phyloP scores from a whole-genome alignment of 2,113 vertebrate species.

The Cariama cristata region DNA sequence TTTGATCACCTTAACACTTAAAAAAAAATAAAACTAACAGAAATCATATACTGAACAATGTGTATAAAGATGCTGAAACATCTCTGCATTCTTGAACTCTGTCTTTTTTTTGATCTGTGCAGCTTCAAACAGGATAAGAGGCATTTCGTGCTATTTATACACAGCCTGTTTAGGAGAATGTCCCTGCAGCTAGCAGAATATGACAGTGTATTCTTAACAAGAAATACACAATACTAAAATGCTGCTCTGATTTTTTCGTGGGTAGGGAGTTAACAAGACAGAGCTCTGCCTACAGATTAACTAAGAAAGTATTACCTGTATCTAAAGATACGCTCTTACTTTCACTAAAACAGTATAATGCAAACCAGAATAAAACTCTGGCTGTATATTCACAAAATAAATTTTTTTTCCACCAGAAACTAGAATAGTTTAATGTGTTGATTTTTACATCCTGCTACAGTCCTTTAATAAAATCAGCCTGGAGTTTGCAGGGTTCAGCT shows the following conservation, averaged over 20 bases:
- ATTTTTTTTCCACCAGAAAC: conserved; percentile 30
- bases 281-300: not conserved
- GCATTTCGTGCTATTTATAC: not conserved
- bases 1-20: not conserved
- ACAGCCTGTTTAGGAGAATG: not conserved
- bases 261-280: not conserved
- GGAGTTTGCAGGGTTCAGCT: not conserved
- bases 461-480: conserved; percentile 31
- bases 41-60: not conserved
- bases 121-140: not conserved
- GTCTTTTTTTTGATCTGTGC: not conserved
- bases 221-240: not conserved
- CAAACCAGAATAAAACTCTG: conserved; percentile 37
- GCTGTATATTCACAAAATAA: not conserved
- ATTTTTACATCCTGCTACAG: conserved; percentile 27
- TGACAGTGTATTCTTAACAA: not conserved
- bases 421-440: not conserved
- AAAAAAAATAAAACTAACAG: not conserved
- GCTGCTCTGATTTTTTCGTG: not conserved
- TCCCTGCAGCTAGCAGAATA: not conserved
- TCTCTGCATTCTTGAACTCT: not conserved
- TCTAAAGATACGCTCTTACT: conserved; percentile 7
- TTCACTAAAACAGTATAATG: conserved; percentile 25
- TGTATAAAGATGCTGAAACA: not conserved
- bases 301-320: conserved; percentile 24